Percentiles rank a stretch among this genome's conserved stretches.
phyloP scores from a whole-genome alignment of 2,888 invertebrate species.

The Icerya purchasi region DNA sequence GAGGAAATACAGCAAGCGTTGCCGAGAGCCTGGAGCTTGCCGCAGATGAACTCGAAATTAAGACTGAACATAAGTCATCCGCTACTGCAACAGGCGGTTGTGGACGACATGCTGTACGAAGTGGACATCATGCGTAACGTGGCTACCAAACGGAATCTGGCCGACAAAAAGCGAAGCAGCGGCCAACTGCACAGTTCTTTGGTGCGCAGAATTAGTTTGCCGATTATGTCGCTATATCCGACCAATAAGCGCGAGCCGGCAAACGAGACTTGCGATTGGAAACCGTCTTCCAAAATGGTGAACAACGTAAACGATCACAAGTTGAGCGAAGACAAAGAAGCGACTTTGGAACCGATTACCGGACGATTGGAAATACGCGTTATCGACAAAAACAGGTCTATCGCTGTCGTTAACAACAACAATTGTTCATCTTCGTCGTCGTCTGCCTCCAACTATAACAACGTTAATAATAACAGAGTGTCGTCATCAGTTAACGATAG shows the following conservation, averaged over 20 bases:
- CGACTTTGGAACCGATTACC: slow-evolving; percentile 30
- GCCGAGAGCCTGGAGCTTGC: slow-evolving; percentile 54
- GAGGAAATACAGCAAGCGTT: slow-evolving; percentile 23
- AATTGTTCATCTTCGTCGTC: slow-evolving; percentile 4
- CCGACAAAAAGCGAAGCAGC: slow-evolving; percentile 16
- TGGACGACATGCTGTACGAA: slow-evolving; percentile 56
- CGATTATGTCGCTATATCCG: slow-evolving; percentile 14
- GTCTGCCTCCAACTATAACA: slow-evolving; percentile 6
- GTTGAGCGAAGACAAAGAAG: neutral
- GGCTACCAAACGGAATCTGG: slow-evolving; percentile 32
- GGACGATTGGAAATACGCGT: slow-evolving; percentile 66
- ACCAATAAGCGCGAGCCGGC: neutral
- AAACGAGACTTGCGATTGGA: too few species aligned
- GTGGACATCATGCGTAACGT: slow-evolving; percentile 68
- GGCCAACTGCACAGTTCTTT: slow-evolving; percentile 6
- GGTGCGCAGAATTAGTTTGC: slow-evolving; percentile 24
- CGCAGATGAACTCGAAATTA: slow-evolving; percentile 30
- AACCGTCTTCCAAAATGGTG: neutral
- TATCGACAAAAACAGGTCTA: slow-evolving; percentile 17
- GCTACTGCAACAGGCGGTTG: slow-evolving; percentile 62
- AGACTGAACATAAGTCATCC: slow-evolving; percentile 49
- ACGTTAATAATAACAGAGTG: neutral
- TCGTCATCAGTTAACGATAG: neutral
- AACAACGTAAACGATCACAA: neutral
- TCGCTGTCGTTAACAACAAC: neutral